Percentiles rank a stretch among this genome's conserved stretches.
Conservation (phyloP, 2,797 vertebrate genomes). For the Nothura maculosa region DNA sequence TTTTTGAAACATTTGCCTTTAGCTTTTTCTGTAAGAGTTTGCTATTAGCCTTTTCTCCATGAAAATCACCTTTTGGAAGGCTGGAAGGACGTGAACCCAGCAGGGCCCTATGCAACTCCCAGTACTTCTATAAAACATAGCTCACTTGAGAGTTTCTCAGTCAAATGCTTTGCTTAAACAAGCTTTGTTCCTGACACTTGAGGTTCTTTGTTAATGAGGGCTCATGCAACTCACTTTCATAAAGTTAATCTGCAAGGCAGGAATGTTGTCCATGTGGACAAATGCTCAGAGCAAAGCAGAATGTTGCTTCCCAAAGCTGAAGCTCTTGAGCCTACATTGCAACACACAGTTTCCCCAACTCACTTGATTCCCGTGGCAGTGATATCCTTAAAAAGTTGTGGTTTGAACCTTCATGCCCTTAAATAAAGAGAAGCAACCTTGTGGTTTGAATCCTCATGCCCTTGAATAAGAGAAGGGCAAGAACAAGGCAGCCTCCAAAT, state of each 20-base stretch:
- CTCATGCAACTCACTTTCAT: neutral
- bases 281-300: neutral
- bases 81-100: neutral
- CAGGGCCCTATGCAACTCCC: neutral
- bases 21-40: neutral
- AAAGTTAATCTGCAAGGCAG: neutral
- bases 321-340: neutral
- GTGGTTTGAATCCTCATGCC: too few species aligned
- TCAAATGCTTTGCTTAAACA: neutral
- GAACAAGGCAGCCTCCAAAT: accelerated
- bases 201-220: neutral
- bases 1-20: neutral
- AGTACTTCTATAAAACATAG: neutral
- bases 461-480: neutral
- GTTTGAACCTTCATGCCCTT: neutral
- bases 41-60: neutral
- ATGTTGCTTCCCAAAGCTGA: neutral
- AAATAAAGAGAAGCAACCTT: neutral
- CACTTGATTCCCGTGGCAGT: neutral
- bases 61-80: neutral
- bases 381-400: neutral
- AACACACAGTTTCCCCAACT: accelerated
- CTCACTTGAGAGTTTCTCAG: neutral
- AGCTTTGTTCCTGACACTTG: neutral
- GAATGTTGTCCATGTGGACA: neutral